Percentiles rank a stretch among this genome's conserved stretches.
Conservation (phyloP, 2,888 invertebrate species). For the Sarcophaga caerulescens region DNA sequence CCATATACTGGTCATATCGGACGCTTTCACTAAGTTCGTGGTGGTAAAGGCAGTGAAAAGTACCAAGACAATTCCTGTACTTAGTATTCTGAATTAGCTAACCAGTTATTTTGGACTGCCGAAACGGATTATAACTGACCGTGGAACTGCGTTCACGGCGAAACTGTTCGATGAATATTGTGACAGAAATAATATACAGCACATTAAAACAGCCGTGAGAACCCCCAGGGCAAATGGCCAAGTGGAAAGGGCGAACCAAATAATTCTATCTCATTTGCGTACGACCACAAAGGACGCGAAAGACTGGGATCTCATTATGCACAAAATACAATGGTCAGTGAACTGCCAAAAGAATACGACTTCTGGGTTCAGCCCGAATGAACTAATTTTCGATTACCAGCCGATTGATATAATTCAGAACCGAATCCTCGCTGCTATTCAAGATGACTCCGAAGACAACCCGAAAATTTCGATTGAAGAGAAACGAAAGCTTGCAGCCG, state of each 20-base stretch:
- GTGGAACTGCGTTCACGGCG: conserved; percentile 61
- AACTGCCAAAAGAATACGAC: too few relatives aligned
- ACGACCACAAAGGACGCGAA: too few relatives aligned
- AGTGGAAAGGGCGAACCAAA: conserved; percentile 34
- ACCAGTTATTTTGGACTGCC: too few relatives aligned
- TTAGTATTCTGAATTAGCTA: conserved; percentile 62
- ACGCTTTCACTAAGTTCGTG: conserved; percentile 8
- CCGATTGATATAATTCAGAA: too few relatives aligned
- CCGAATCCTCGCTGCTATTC: too few relatives aligned
- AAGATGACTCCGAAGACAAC: too few relatives aligned
- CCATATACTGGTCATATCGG: conserved; percentile 31
- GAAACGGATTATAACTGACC: conserved; percentile 36
- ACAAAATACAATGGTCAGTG: too few relatives aligned
- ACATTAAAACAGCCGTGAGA: too few relatives aligned
- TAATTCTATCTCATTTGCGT: not conserved
- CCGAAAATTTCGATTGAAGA: not conserved
- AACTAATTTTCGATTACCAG: too few relatives aligned
- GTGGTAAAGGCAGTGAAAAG: conserved; percentile 61
- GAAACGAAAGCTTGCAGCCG: too few relatives aligned
- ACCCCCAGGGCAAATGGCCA: too few relatives aligned
- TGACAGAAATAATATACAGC: not conserved
- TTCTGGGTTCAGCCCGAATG: not conserved
- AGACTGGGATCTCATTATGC: too few relatives aligned
- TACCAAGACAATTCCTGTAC: conserved; percentile 31
- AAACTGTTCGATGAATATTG: conserved; percentile 68